phyloP scores from a whole-genome alignment of 2,888 invertebrate genomes.

The Hyposoter didymator region DNA sequence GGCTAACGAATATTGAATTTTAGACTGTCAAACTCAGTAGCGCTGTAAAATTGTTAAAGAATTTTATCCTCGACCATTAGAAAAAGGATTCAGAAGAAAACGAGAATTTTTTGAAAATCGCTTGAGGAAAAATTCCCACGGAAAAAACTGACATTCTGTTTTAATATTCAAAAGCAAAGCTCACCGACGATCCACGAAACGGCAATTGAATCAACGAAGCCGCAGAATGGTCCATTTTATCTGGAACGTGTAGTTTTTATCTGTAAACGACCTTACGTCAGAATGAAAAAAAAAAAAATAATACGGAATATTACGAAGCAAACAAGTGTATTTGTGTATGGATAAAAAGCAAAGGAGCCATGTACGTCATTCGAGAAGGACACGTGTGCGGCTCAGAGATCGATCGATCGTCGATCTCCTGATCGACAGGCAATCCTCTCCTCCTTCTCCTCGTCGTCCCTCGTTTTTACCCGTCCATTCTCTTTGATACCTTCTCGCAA shows the following conservation, averaged over 20 bases:
- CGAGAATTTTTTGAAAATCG: background rate
- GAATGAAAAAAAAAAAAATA: background rate
- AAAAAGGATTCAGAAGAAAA: too few species aligned
- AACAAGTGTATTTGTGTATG: background rate
- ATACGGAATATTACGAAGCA: slow-evolving; percentile 14
- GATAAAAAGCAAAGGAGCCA: slow-evolving; percentile 53
- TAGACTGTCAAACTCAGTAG: too few species aligned
- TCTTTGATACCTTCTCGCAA: slow-evolving; percentile 22
- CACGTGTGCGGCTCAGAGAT: slow-evolving; percentile 58
- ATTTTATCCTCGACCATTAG: too few species aligned
- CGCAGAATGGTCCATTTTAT: background rate
- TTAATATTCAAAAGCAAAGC: background rate
- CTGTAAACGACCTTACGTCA: background rate
- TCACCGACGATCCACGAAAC: background rate
- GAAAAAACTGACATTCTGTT: background rate
- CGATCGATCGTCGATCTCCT: slow-evolving; percentile 52
- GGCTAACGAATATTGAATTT: background rate
- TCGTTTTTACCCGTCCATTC: slow-evolving; percentile 17
- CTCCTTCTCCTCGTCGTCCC: slow-evolving; percentile 9
- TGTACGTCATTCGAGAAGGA: slow-evolving; percentile 57
- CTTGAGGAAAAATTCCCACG: background rate
- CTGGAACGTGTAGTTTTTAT: background rate
- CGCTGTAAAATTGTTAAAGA: too few species aligned
- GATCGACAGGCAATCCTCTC: slow-evolving; percentile 43
- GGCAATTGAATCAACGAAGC: background rate